Conservation (phyloP, 2,797 vertebrate species). For the Pipistrellus kuhlii region DNA sequence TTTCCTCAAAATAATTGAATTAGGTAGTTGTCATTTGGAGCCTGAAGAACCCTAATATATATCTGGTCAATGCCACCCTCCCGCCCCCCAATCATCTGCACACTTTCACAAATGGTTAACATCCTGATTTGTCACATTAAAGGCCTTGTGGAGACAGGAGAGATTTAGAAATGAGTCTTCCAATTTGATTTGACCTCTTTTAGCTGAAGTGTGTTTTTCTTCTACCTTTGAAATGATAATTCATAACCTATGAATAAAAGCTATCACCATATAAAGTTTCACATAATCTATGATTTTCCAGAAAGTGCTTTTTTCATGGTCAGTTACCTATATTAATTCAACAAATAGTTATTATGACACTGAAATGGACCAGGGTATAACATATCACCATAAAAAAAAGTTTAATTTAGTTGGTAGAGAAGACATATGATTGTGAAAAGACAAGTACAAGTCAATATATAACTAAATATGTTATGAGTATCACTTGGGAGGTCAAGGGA, state of each 20-base stretch:
- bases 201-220: conserved; percentile 33
- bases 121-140: conserved; percentile 60
- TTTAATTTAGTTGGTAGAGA: not conserved
- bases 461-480: not conserved
- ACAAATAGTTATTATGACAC: conserved; percentile 52
- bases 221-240: conserved; percentile 49
- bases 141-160: not conserved
- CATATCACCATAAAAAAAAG: not conserved
- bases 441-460: not conserved
- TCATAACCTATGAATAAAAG: conserved; percentile 47
- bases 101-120: conserved; percentile 24
- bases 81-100: not conserved
- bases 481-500: not conserved
- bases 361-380: not conserved
- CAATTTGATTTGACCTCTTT: conserved; percentile 43
- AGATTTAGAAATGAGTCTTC: conserved; percentile 48
- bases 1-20: conserved; percentile 15
- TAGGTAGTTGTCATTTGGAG: not conserved
- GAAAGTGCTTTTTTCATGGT: conserved; percentile 34
- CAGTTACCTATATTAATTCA: conserved; percentile 39
- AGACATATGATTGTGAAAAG: not conserved
- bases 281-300: conserved; percentile 12
- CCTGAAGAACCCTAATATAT: not conserved
- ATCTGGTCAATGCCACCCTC: not conserved
- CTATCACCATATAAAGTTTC: conserved; percentile 4